Conservation (phyloP, 2,888 invertebrate species). For the Brassicogethes aeneus region DNA sequence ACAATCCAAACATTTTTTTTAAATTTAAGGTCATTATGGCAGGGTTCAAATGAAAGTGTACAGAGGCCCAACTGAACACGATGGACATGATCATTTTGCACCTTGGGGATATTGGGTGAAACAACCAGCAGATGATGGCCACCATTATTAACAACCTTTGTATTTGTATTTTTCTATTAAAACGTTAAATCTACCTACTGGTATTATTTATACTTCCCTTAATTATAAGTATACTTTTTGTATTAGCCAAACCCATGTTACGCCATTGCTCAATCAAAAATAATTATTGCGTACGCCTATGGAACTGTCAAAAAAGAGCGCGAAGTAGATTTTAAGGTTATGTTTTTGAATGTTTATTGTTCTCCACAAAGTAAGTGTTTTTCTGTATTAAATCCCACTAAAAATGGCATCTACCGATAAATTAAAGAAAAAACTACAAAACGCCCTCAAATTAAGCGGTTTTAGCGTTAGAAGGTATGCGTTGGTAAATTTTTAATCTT, state of each 20-base stretch:
- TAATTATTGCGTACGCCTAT: too few relatives aligned
- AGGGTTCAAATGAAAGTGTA: slow-evolving; percentile 68
- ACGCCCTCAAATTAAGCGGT: slow-evolving; percentile 67
- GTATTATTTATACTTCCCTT: too few relatives aligned
- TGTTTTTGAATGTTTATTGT: background rate
- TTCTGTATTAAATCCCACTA: background rate
- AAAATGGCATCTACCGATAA: slow-evolving; percentile 38
- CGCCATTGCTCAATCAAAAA: too few relatives aligned
- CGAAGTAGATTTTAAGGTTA: slow-evolving; percentile 2
- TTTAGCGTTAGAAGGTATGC: slow-evolving; percentile 55
- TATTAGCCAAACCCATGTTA: too few relatives aligned
- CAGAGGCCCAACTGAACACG: slow-evolving; percentile 57
- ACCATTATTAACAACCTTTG: slow-evolving; percentile 11
- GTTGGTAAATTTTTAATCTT: slow-evolving; percentile 6
- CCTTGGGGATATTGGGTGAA: slow-evolving; percentile 69
- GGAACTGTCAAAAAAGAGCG: background rate
- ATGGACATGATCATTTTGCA: slow-evolving; percentile 48
- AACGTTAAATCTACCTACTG: too few relatives aligned
- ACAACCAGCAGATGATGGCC: slow-evolving; percentile 54
- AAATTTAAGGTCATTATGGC: slow-evolving; percentile 45
- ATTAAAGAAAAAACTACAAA: slow-evolving; percentile 53
- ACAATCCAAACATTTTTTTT: slow-evolving; percentile 5
- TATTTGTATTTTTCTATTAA: too few relatives aligned
- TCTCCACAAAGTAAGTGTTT: background rate
- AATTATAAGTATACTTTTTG: too few relatives aligned